phyloP scores from a whole-genome alignment of 2,113 vertebrate genomes.

The Rynchops niger region DNA sequence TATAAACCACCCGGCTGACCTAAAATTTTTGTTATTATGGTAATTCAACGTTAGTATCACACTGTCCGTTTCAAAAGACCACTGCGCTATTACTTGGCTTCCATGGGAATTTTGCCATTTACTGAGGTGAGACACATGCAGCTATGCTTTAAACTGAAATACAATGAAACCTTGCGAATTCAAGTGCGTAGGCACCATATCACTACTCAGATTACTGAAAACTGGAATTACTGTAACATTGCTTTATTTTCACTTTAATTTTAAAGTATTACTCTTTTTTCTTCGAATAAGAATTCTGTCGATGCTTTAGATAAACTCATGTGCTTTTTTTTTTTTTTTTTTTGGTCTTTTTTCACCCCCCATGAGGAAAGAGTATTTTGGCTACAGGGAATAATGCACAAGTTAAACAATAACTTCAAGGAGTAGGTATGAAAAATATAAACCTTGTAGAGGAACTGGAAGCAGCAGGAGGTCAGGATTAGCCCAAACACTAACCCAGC shows the following conservation, averaged over 20 bases:
- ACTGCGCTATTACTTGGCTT: not conserved
- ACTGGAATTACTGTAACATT: not conserved
- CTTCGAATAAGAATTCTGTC: not conserved
- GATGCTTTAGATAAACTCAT: not conserved
- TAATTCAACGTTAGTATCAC: not conserved
- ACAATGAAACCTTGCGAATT: not conserved
- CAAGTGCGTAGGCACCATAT: not conserved
- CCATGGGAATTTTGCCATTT: not conserved
- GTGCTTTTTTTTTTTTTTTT: not conserved
- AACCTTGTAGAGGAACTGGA: not conserved
- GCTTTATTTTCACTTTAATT: not conserved
- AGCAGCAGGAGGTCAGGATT: not conserved
- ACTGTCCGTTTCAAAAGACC: not conserved
- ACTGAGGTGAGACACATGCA: not conserved
- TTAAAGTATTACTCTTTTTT: not conserved
- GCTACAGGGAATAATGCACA: not conserved
- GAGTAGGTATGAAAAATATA: not conserved
- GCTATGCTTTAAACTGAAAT: not conserved
- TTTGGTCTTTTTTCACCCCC: rapidly evolving
- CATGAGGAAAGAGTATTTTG: not conserved
- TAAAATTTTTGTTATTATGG: not conserved
- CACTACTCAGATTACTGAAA: not conserved
- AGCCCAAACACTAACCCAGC: not conserved
- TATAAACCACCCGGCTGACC: not conserved
- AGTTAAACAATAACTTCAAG: conserved; percentile 6